Conservation (phyloP, 2,797 vertebrate species). For the Silurus aristotelis region DNA sequence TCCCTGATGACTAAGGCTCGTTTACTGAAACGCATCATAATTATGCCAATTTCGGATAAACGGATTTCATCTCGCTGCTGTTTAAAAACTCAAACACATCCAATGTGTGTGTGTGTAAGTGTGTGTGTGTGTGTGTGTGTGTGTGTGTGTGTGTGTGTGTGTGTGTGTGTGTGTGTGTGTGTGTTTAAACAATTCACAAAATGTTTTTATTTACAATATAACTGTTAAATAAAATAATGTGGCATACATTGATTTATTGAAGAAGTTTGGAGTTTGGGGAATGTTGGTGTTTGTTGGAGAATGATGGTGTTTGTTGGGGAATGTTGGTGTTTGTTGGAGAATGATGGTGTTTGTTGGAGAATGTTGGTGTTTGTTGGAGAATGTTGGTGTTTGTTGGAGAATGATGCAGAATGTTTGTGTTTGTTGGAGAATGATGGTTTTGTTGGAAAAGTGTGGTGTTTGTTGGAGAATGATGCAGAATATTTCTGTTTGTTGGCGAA, state of each 20-base stretch:
- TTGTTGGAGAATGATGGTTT: background rate
- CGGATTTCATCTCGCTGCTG: conserved; percentile 4
- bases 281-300: background rate
- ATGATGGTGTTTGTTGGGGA: background rate
- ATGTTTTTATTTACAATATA: too few species aligned
- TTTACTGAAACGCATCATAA: conserved; percentile 29
- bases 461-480: background rate
- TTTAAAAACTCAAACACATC: background rate
- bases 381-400: background rate
- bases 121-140: background rate
- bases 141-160: conserved; percentile 7
- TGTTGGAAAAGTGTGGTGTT: background rate
- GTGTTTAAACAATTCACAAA: too few species aligned
- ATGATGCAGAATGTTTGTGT: background rate
- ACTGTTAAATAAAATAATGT: too few species aligned
- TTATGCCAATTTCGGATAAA: conserved; percentile 24
- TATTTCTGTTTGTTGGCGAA: too few species aligned
- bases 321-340: background rate
- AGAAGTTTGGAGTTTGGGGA: too few species aligned
- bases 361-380: background rate
- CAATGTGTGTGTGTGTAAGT: background rate
- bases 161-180: background rate
- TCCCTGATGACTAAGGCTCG: conserved; percentile 18
- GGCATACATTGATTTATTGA: too few species aligned
- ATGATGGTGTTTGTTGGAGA: background rate